Evolutionary conservation across 2,888 invertebrate species (phyloP).

Genomic region (Cistogaster globosa): DNA sequence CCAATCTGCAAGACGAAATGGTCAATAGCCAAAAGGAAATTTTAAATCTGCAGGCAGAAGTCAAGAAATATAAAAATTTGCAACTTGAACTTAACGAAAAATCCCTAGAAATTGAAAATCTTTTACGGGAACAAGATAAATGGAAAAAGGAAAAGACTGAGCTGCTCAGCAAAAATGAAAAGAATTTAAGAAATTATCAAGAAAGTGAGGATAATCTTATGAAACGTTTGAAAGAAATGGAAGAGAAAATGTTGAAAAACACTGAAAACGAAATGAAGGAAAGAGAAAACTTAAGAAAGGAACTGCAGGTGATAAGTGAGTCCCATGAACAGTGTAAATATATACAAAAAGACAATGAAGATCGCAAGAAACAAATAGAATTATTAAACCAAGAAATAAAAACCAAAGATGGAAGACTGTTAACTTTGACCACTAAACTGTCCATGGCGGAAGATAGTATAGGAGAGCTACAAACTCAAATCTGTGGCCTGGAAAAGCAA

Average conservation of each 20-base stretch:
- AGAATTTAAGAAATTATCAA: conserved; percentile 76
- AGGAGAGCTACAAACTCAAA: conserved; percentile 83
- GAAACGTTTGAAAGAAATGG: conserved; percentile 76
- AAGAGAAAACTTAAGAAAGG: conserved; percentile 83
- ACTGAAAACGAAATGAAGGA: conserved; percentile 76
- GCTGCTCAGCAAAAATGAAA: conserved; percentile 77
- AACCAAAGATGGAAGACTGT: conserved; percentile 85
- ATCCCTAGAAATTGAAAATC: conserved; percentile 71
- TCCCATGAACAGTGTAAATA: conserved; percentile 80
- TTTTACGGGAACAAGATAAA: conserved; percentile 73
- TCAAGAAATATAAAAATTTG: conserved; percentile 61
- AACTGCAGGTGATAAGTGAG: conserved; percentile 82
- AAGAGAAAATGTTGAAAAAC: conserved; percentile 76
- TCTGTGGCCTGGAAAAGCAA: conserved; percentile 83
- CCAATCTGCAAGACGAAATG: conserved; percentile 75
- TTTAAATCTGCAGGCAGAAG: conserved; percentile 67
- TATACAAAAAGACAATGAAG: conserved; percentile 80
- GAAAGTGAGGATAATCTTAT: conserved; percentile 77
- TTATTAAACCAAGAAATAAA: conserved; percentile 85
- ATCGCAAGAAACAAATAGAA: conserved; percentile 84
- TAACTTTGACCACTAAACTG: conserved; percentile 75
- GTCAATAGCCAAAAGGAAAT: conserved; percentile 74
- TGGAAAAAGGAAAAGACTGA: conserved; percentile 79
- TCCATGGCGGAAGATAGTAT: conserved; percentile 75
- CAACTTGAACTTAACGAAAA: conserved; percentile 70